Percentiles rank a stretch among this genome's conserved stretches.
phyloP scores from a whole-genome alignment of 2,888 invertebrate genomes.

The Micoletzkya japonica region DNA sequence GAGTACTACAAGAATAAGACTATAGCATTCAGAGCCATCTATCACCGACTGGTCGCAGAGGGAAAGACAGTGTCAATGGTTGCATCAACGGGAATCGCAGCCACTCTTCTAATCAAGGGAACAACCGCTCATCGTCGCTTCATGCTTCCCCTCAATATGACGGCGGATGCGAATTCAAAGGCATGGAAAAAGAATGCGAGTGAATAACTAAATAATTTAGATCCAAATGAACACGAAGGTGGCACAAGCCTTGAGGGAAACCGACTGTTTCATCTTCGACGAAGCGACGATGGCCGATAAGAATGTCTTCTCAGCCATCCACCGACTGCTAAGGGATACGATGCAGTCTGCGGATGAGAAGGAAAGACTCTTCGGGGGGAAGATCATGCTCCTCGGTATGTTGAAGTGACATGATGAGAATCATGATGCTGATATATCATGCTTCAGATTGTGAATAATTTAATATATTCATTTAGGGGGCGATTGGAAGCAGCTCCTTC shows the following conservation, averaged over 20 bases:
- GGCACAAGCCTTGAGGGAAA: neutral
- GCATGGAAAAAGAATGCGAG: neutral
- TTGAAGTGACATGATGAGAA: neutral
- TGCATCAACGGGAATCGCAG: neutral
- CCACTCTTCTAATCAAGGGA: neutral
- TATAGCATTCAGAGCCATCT: neutral
- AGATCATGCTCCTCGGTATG: neutral
- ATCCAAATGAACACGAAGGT: neutral
- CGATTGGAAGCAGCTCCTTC: slow-evolving; percentile 25
- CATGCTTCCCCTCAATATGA: neutral
- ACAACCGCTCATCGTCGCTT: slow-evolving; percentile 6
- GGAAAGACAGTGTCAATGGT: neutral
- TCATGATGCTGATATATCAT: too few relatives aligned
- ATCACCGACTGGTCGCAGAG: neutral
- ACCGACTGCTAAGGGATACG: neutral
- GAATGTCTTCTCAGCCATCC: neutral
- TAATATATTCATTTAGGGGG: neutral
- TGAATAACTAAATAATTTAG: neutral
- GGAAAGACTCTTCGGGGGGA: neutral
- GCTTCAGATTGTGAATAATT: too few relatives aligned
- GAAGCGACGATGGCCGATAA: slow-evolving; percentile 2
- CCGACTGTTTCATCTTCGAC: neutral
- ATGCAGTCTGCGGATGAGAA: neutral
- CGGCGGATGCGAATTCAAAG: neutral
- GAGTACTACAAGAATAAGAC: too few relatives aligned